A percentile compares a stretch with the other conserved stretches of the same genome.
Evolutionary conservation across 2,113 vertebrate genomes (phyloP).

Genomic region (Seriola aureovittata): DNA sequence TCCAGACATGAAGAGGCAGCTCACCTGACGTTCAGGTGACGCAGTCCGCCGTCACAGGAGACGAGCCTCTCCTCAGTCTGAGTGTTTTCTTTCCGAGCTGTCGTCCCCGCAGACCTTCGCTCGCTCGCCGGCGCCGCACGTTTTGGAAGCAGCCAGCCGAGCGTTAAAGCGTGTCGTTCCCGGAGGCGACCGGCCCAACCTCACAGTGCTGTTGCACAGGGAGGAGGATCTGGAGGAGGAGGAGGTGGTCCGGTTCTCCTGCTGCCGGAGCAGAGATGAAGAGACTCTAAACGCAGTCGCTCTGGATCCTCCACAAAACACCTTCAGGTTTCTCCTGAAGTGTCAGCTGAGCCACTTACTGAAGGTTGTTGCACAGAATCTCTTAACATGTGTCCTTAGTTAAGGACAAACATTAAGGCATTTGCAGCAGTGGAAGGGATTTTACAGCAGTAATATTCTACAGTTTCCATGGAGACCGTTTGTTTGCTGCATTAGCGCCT

Average conservation of each 20-base stretch:
- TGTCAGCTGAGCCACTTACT: no score
- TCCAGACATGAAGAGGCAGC: constrained; percentile 17
- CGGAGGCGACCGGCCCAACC: background rate
- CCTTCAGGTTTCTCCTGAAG: background rate
- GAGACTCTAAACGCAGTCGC: background rate
- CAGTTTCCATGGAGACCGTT: no score
- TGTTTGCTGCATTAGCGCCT: no score
- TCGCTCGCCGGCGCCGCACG: background rate
- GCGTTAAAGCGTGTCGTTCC: constrained; percentile 8
- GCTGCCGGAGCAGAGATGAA: background rate
- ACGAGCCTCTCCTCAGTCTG: background rate
- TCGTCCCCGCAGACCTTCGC: constrained; percentile 14
- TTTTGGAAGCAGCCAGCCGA: constrained; percentile 7
- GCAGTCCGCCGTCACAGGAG: background rate
- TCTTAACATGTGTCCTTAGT: no score
- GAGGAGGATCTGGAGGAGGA: background rate
- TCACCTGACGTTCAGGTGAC: background rate
- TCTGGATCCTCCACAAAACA: no score
- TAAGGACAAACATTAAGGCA: no score
- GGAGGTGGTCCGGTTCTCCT: no score
- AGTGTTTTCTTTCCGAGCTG: background rate
- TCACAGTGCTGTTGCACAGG: background rate
- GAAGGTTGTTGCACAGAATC: no score
- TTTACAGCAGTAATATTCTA: no score
- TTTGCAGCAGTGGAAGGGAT: no score